Evolutionary conservation across 1,140 invertebrate species (phyloP).

Genomic region (Holotrichia oblita): DNA sequence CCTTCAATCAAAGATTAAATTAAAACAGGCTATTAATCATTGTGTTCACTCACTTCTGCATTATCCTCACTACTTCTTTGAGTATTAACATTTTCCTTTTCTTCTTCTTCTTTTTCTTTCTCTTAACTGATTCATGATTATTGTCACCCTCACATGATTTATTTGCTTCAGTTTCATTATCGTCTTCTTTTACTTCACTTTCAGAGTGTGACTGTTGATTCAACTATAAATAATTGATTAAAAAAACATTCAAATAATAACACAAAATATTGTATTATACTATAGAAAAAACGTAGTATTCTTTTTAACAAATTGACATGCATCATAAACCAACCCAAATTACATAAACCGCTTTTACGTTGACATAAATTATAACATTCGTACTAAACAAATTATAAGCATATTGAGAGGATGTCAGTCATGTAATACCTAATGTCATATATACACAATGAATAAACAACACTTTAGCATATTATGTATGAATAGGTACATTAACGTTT

Average conservation of each 20-base stretch:
- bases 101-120: conserved; percentile 75
- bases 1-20: conserved; percentile 51
- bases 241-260: too few relatives aligned
- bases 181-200: conserved; percentile 76
- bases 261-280: too few relatives aligned
- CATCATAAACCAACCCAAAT: too few relatives aligned
- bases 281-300: too few relatives aligned
- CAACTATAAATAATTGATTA: conserved; percentile 59
- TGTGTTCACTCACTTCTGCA: conserved; percentile 62
- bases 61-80: conserved; percentile 70
- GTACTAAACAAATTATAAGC: too few relatives aligned
- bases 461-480: too few relatives aligned
- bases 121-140: conserved; percentile 61
- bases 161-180: conserved; percentile 71
- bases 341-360: too few relatives aligned
- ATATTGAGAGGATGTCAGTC: too few relatives aligned
- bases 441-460: too few relatives aligned
- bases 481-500: neutral
- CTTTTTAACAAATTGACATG: too few relatives aligned
- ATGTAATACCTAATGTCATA: too few relatives aligned
- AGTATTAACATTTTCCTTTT: conserved; percentile 64
- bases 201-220: conserved; percentile 71
- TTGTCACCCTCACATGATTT: conserved; percentile 61
- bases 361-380: too few relatives aligned
- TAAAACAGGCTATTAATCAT: neutral